Evolutionary conservation across 1,140 invertebrate species (phyloP).

Genomic region (Apocrypta bakeri): DNA sequence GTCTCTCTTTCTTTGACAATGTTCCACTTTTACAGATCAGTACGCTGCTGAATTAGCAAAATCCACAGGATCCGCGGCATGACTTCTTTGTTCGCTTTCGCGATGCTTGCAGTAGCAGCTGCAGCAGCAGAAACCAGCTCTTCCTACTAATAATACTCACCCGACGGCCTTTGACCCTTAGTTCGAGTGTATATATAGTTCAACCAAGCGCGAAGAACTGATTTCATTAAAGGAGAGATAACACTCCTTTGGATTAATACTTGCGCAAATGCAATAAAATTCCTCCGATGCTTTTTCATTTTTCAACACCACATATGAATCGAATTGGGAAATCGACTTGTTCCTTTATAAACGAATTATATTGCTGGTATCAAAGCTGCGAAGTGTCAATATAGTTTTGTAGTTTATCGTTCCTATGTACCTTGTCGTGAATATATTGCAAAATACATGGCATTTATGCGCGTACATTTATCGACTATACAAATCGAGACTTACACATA

Average conservation of each 20-base stretch:
- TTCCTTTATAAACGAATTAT: neutral
- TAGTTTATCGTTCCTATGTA: neutral
- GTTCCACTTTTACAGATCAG: neutral
- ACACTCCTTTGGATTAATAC: too few relatives aligned
- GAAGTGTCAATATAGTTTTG: neutral
- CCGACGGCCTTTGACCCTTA: neutral
- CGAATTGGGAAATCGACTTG: too few relatives aligned
- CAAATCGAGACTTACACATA: neutral
- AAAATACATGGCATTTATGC: neutral
- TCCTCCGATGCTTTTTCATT: too few relatives aligned
- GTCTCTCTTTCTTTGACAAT: neutral
- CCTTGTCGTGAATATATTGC: neutral
- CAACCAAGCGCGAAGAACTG: neutral
- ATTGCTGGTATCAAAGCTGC: neutral
- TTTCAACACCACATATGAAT: too few relatives aligned
- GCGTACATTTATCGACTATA: neutral
- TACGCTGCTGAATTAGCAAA: neutral
- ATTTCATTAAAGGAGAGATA: constrained; percentile 22
- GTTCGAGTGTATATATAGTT: neutral
- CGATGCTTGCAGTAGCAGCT: too few relatives aligned
- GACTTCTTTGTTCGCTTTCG: neutral
- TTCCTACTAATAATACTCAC: neutral
- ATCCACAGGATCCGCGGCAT: neutral
- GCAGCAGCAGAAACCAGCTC: too few relatives aligned
- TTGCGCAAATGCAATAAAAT: too few relatives aligned